Evolutionary conservation across 1,140 invertebrate genomes (phyloP), one percentile per base, ranked within the genome.

Genomic region (Brachionus angularis): DNA sequence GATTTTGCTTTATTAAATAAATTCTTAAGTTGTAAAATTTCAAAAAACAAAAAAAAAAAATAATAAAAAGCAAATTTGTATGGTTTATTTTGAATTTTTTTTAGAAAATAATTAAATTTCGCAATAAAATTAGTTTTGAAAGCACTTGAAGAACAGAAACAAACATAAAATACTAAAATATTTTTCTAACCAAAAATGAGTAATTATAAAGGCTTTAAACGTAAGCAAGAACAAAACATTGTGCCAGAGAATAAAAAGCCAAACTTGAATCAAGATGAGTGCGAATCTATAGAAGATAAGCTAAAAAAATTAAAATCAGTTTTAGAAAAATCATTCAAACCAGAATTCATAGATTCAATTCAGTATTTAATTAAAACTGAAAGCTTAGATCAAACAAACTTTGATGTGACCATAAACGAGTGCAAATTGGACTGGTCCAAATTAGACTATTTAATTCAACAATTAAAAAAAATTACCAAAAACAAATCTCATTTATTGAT

Each of bases 391-490:
- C 53, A 58, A 33, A 10, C n/a, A 33, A 5, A 3, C 33, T 55
- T 55, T 55, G 27, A 58, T 23, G 18, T 34, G 12, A 58, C 5
- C 16, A n/a, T 36, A 39, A 18, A 58, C 14, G n/a, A n/a, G n/a
- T n/a, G n/a, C n/a, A 58, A 29, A 14, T 25, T 58, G 21, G 16
- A 58, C 14, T 58, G 53, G 53, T 12, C 14, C 1, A 58, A 58
- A 39, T 36, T 58, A 18, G 53, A 58, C 5, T 39, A 58, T 42
- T 58, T 58, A 39, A 39, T 36, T 16, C 53, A 58, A 21, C 53
- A 58, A 58, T 23, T 58, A 18, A 58, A 58, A 58, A 58, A 58
- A 58, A 58, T 58, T 16, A 23, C 39, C 4, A 58, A 58, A 58
- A 58, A 58, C 27, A 58, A 58, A 18, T 8, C 53, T n/a, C 53